phyloP scores from a whole-genome alignment of 2,797 vertebrate genomes.

The Gambelia wislizenii region DNA sequence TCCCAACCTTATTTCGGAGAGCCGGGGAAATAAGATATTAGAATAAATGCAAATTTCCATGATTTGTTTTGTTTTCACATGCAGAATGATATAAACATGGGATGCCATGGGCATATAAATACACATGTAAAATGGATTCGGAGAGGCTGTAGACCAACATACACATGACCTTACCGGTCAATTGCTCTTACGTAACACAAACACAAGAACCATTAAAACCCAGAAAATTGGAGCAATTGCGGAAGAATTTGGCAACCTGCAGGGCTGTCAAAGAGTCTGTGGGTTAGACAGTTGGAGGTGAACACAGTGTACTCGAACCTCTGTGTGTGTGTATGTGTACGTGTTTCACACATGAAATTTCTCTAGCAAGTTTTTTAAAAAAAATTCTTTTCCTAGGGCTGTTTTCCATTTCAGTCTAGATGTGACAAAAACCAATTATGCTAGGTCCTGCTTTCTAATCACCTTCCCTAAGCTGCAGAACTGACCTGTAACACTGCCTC shows the following conservation, averaged over 20 bases:
- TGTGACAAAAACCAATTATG: conserved; percentile 49
- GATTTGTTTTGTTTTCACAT: too few relatives aligned
- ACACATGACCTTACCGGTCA: too few relatives aligned
- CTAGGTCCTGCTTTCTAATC: conserved; percentile 51
- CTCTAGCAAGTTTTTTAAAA: conserved; percentile 22
- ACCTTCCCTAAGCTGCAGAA: conserved; percentile 54
- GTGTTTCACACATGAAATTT: neutral
- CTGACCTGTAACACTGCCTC: conserved; percentile 40
- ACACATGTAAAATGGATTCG: too few relatives aligned
- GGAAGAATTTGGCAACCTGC: neutral
- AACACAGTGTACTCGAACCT: neutral
- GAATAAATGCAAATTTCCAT: too few relatives aligned
- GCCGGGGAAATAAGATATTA: too few relatives aligned
- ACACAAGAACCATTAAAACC: neutral
- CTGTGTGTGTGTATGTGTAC: neutral
- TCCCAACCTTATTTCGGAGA: too few relatives aligned
- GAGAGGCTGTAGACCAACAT: too few relatives aligned
- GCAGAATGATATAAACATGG: too few relatives aligned
- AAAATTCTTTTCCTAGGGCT: conserved; percentile 9
- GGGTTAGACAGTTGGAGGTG: rapidly evolving
- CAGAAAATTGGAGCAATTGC: neutral
- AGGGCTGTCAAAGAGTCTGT: neutral
- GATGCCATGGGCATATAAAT: too few relatives aligned
- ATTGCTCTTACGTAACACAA: neutral
- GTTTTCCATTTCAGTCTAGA: conserved; percentile 42